Evolutionary conservation across 2,797 vertebrate genomes (phyloP).

Genomic region (Pangasius macronema): DNA sequence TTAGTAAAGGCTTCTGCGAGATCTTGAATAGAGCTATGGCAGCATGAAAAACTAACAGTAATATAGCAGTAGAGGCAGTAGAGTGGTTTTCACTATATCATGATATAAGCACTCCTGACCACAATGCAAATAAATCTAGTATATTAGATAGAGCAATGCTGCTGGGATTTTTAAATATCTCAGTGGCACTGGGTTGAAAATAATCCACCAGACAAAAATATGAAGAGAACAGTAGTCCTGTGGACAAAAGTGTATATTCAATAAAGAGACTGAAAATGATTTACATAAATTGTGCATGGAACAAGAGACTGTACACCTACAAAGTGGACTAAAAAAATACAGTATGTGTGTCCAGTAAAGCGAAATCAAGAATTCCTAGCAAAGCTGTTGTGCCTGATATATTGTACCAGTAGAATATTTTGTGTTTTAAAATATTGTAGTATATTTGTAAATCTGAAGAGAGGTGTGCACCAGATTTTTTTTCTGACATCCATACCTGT

Average conservation of each 20-base stretch:
- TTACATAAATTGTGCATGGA: background rate
- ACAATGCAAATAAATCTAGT: constrained; percentile 1
- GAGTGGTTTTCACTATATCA: background rate
- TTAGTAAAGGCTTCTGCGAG: no score
- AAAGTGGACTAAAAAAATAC: background rate
- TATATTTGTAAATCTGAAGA: background rate
- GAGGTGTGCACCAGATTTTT: background rate
- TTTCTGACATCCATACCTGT: background rate
- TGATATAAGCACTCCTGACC: background rate
- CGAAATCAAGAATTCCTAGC: background rate
- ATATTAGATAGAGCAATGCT: background rate
- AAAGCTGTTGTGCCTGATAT: background rate
- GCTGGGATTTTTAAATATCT: background rate
- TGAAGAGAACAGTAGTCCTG: background rate
- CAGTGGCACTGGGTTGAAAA: background rate
- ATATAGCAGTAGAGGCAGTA: background rate
- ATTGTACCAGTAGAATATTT: background rate
- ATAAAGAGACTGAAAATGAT: background rate
- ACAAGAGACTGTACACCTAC: background rate
- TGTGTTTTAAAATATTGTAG: background rate
- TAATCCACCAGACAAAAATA: background rate
- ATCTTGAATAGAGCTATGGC: background rate
- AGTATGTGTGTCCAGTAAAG: background rate
- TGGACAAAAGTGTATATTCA: background rate
- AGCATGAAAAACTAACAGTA: background rate